Conservation (phyloP, 2,113 vertebrate genomes). For the Tamias sibiricus region DNA sequence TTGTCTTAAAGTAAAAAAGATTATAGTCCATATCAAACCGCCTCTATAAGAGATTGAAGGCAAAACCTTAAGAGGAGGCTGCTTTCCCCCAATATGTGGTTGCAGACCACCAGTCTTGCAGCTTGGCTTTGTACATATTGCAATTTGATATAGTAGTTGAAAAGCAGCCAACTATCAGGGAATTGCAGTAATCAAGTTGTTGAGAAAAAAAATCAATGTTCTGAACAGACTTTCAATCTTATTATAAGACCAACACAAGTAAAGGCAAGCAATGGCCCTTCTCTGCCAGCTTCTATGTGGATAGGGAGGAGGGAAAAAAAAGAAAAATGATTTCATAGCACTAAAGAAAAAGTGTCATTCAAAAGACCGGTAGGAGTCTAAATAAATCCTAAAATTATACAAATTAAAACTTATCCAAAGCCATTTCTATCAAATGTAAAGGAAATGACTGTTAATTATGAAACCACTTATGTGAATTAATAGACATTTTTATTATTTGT, state of each 20-base stretch:
- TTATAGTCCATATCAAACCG: not conserved
- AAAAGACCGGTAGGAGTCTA: not conserved
- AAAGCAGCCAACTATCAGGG: slow-evolving; percentile 60
- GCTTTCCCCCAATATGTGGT: not conserved
- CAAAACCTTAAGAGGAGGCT: not conserved
- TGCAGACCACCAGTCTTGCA: not conserved
- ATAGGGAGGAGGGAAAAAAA: fast-evolving
- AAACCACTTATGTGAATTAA: not conserved
- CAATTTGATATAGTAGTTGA: slow-evolving; percentile 68
- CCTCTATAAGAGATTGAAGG: not conserved
- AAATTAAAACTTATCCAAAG: slow-evolving; percentile 56
- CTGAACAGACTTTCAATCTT: slow-evolving; percentile 74
- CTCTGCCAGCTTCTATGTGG: not conserved
- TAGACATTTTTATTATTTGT: slow-evolving; percentile 45
- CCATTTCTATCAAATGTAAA: slow-evolving; percentile 56
- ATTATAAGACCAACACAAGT: slow-evolving; percentile 66
- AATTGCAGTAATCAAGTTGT: slow-evolving; percentile 77
- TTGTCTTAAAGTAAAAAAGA: not conserved
- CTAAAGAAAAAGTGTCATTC: not conserved
- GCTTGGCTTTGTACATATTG: slow-evolving; percentile 41
- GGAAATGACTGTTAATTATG: slow-evolving; percentile 38
- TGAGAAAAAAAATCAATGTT: slow-evolving; percentile 67
- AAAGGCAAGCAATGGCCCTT: slow-evolving; percentile 50
- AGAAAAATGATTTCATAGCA: not conserved
- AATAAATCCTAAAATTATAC: slow-evolving; percentile 62